Conservation (phyloP, 2,888 invertebrate genomes). For the Phyto melanocephala region DNA sequence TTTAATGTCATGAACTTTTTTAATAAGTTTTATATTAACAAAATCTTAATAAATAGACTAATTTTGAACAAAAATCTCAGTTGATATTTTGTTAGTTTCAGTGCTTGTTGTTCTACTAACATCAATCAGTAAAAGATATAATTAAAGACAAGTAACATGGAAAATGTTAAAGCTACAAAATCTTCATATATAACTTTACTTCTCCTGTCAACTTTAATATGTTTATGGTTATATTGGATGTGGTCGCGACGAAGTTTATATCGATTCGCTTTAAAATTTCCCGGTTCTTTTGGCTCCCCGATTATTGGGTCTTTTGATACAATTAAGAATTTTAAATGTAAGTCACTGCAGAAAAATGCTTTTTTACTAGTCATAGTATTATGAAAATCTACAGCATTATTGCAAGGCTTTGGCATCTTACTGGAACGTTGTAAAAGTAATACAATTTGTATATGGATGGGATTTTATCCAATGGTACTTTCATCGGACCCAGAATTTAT, state of each 20-base stretch:
- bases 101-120: neutral
- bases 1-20: neutral
- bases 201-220: neutral
- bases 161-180: neutral
- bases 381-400: neutral
- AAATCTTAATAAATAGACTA: neutral
- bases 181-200: slow-evolving; percentile 1
- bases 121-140: neutral
- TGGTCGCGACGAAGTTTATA: slow-evolving; percentile 56
- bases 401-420: neutral
- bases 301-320: slow-evolving; percentile 41
- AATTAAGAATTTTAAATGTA: slow-evolving; percentile 37
- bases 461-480: slow-evolving; percentile 57
- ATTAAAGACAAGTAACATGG: neutral
- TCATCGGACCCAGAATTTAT: slow-evolving; percentile 63
- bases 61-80: neutral
- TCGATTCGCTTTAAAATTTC: slow-evolving; percentile 46
- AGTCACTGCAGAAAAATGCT: neutral
- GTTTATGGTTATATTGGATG: slow-evolving; percentile 59
- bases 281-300: slow-evolving; percentile 52
- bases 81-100: neutral
- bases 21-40: neutral
- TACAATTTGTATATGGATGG: slow-evolving; percentile 64
- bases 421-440: slow-evolving; percentile 37
- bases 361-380: neutral